phyloP scores from a whole-genome alignment of 2,888 invertebrate genomes.

The Sericinus montela region DNA sequence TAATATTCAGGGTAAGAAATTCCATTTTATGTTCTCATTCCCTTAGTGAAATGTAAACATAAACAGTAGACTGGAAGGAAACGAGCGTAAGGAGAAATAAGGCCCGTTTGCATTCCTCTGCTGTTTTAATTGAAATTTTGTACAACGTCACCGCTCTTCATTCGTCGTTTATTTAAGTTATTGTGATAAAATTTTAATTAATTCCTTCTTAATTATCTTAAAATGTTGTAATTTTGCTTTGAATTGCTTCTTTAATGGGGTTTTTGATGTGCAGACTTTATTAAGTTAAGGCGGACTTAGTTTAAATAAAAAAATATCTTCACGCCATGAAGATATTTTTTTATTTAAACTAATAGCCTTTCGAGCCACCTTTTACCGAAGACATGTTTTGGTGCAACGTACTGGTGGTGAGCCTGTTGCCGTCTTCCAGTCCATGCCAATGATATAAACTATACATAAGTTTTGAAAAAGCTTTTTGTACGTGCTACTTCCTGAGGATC shows the following conservation, averaged over 20 bases:
- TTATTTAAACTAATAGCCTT: too few species aligned
- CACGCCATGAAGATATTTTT: too few species aligned
- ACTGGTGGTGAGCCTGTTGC: too few species aligned
- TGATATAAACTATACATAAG: too few species aligned
- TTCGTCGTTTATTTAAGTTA: constrained; percentile 9
- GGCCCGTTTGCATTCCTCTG: constrained; percentile 4
- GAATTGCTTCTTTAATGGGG: background rate
- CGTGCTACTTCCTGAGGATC: too few species aligned
- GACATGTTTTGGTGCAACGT: too few species aligned
- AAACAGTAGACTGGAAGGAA: constrained; percentile 1
- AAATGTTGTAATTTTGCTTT: constrained; percentile 12
- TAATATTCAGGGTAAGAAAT: constrained; percentile 2
- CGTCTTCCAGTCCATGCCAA: too few species aligned
- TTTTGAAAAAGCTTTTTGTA: too few species aligned
- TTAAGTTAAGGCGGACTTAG: too few species aligned
- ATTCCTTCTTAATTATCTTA: constrained; percentile 9
- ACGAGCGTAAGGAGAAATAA: background rate
- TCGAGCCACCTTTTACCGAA: too few species aligned
- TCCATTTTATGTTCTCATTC: constrained; percentile 2
- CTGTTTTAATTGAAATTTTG: constrained; percentile 17
- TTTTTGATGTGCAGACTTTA: background rate
- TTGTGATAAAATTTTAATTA: constrained; percentile 16
- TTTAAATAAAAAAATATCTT: too few species aligned
- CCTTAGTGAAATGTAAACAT: constrained; percentile 9
- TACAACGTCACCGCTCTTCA: constrained; percentile 4